Conservation (phyloP, 1,140 invertebrate genomes). For the Macrostomum lignano region DNA sequence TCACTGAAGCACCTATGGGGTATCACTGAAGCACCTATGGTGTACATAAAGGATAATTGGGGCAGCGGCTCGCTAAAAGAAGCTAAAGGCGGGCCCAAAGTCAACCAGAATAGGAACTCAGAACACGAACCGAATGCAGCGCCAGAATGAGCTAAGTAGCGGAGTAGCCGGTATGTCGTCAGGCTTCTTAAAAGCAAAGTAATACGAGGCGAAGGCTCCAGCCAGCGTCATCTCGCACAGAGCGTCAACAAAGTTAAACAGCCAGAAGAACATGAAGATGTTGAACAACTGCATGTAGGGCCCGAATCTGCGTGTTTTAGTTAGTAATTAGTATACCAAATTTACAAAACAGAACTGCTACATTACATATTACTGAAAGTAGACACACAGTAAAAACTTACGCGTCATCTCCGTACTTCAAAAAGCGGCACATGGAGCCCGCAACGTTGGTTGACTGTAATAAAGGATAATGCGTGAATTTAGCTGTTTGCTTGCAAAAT, state of each 20-base stretch:
- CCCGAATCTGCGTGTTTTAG: not conserved
- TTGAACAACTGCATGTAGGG: slow-evolving; percentile 1
- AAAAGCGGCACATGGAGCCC: slow-evolving; percentile 18
- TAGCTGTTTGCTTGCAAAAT: too few species aligned
- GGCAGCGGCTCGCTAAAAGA: too few species aligned
- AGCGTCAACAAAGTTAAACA: slow-evolving; percentile 5
- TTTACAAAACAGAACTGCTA: slow-evolving; percentile 9
- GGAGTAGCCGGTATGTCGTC: slow-evolving; percentile 4
- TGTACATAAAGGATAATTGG: too few species aligned
- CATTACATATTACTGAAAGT: slow-evolving; percentile 8
- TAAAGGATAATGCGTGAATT: not conserved
- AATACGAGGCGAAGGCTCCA: slow-evolving; percentile 5
- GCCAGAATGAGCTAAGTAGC: not conserved
- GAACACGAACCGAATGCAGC: too few species aligned
- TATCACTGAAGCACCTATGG: too few species aligned
- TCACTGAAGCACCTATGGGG: too few species aligned
- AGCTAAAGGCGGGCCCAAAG: too few species aligned
- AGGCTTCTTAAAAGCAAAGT: slow-evolving; percentile 4
- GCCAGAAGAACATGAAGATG: slow-evolving; percentile 7
- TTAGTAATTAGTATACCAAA: not conserved
- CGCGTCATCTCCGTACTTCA: slow-evolving; percentile 15
- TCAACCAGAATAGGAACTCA: too few species aligned
- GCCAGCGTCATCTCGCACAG: slow-evolving; percentile 2
- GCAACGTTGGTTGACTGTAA: slow-evolving; percentile 6
- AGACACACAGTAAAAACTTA: slow-evolving; percentile 5